phyloP scores from a whole-genome alignment of 2,113 vertebrate species.

The Erythrocercus mccallii region DNA sequence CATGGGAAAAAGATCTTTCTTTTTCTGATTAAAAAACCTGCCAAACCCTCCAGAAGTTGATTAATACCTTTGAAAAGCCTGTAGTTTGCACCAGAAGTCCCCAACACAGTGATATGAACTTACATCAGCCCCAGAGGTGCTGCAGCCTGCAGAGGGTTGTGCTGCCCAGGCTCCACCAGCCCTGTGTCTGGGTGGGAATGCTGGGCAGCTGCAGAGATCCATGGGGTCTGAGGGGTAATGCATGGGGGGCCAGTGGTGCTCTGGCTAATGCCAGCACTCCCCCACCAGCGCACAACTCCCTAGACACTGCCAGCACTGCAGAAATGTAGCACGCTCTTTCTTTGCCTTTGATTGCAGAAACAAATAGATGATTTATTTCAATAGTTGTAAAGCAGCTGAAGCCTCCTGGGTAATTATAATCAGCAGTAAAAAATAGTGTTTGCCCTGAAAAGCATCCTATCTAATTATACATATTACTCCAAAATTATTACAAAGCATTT shows the following conservation, averaged over 20 bases:
- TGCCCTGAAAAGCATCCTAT: not conserved
- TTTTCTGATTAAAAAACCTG: not conserved
- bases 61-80: not conserved
- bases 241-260: accelerated
- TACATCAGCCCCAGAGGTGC: accelerated
- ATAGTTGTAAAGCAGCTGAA: not conserved
- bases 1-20: not conserved
- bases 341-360: not conserved
- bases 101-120: accelerated
- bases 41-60: not conserved
- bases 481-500: not conserved
- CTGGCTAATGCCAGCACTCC: not conserved
- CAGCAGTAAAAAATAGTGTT: not conserved
- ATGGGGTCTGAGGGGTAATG: accelerated
- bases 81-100: not conserved
- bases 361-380: not conserved
- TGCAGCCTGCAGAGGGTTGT: not conserved
- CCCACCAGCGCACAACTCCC: not conserved
- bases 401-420: not conserved
- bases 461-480: not conserved
- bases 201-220: no score
- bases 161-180: accelerated
- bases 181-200: accelerated
- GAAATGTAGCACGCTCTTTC: not conserved
- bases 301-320: not conserved